These are phyloP conservation scores for Argopecten irradians DNA, from an alignment of 1,140 invertebrate genomes.

Conservation along the genomic window DNA sequence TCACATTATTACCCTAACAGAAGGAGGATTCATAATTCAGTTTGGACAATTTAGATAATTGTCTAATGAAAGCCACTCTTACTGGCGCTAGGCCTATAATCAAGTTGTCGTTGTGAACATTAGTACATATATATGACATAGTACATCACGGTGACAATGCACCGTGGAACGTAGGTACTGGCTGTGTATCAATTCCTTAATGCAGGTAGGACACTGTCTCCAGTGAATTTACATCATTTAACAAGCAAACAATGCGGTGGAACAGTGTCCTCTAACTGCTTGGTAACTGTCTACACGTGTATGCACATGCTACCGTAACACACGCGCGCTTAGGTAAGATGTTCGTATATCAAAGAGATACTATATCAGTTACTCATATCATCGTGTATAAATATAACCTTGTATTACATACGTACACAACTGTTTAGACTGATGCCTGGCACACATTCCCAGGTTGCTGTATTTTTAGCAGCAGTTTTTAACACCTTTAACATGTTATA, in stretches of 20 bases:
- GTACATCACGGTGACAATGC: neutral
- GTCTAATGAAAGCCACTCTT: neutral
- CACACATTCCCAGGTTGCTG: neutral
- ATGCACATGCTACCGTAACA: neutral
- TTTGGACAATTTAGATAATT: too few relatives aligned
- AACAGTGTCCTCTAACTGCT: neutral
- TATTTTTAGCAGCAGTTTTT: too few relatives aligned
- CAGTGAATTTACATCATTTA: neutral
- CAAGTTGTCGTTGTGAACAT: neutral
- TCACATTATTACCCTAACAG: too few relatives aligned
- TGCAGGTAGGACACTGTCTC: neutral
- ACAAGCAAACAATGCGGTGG: neutral
- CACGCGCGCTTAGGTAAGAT: neutral
- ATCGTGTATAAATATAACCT: neutral
- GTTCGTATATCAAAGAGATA: neutral
- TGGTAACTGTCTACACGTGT: neutral
- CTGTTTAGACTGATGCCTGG: neutral
- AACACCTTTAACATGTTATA: too few relatives aligned
- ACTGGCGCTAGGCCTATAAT: neutral
- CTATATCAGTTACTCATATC: neutral
- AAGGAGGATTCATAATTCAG: too few relatives aligned
- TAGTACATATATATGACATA: neutral
- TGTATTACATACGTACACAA: neutral
- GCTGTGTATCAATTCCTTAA: neutral
- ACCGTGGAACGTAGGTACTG: neutral